phyloP scores from a whole-genome alignment of 2,113 vertebrate genomes.

The Rhegmatorhina hoffmannsi region DNA sequence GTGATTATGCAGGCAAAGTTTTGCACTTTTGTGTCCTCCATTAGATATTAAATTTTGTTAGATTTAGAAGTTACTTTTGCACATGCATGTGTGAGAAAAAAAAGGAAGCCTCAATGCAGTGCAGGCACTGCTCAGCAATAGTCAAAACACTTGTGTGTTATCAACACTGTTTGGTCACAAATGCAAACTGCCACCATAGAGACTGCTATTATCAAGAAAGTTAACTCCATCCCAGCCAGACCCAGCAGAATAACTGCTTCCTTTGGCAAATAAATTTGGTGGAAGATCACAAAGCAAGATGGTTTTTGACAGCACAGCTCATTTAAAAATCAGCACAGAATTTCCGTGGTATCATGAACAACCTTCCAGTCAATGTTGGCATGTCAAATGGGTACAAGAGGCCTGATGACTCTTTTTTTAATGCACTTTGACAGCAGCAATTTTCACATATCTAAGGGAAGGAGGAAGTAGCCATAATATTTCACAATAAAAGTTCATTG shows the following conservation, averaged over 20 bases:
- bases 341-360: background rate
- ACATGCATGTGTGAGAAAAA: accelerated
- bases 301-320: accelerated
- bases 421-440: background rate
- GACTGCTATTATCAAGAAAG: background rate
- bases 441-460: background rate
- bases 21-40: background rate
- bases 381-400: background rate
- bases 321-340: background rate
- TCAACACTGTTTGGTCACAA: background rate
- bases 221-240: background rate
- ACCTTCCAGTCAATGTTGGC: background rate
- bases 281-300: background rate
- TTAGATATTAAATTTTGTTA: background rate
- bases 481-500: background rate
- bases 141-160: background rate
- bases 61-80: background rate
- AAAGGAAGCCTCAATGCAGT: background rate
- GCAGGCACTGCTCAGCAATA: background rate
- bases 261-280: background rate
- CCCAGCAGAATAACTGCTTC: background rate
- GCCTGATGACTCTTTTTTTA: background rate
- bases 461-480: background rate
- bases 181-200: background rate
- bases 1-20: background rate